phyloP scores from a whole-genome alignment of 2,888 invertebrate species.

The Drosophila mettleri region DNA sequence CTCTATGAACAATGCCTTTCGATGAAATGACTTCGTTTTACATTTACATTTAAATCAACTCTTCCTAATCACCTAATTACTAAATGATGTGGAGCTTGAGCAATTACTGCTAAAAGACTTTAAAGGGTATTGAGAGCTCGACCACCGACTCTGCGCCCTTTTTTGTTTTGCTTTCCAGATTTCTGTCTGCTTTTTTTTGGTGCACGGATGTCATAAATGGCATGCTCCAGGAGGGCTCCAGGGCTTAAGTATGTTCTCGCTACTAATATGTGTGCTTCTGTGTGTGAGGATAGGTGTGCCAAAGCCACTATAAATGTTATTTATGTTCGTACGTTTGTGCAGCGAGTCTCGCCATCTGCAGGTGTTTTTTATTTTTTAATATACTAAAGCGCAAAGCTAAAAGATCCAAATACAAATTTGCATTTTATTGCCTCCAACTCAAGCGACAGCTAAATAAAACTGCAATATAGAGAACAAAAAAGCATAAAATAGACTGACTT shows the following conservation, averaged over 20 bases:
- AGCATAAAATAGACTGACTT: slow-evolving; percentile 2
- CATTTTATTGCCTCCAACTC: slow-evolving; percentile 59
- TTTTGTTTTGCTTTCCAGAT: slow-evolving; percentile 21
- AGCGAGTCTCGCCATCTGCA: slow-evolving; percentile 55
- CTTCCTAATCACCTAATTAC: neutral
- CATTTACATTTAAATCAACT: neutral
- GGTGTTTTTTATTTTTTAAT: slow-evolving; percentile 77
- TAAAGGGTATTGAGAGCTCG: slow-evolving; percentile 15
- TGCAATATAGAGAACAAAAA: neutral
- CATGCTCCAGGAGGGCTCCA: slow-evolving; percentile 67
- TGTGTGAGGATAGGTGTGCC: slow-evolving; percentile 26
- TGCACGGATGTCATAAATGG: slow-evolving; percentile 79
- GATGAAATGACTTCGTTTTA: too few relatives aligned
- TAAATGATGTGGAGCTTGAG: neutral
- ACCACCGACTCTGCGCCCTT: neutral
- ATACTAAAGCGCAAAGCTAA: slow-evolving; percentile 47
- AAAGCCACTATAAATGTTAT: slow-evolving; percentile 73
- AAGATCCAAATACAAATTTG: slow-evolving; percentile 64
- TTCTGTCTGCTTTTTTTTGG: slow-evolving; percentile 38
- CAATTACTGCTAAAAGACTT: neutral
- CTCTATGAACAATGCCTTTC: neutral
- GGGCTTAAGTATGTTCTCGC: slow-evolving; percentile 46
- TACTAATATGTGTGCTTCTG: slow-evolving; percentile 14
- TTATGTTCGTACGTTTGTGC: slow-evolving; percentile 65
- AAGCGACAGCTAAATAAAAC: slow-evolving; percentile 24